Percentiles rank a stretch among this genome's conserved stretches.
Conservation (phyloP, 2,888 invertebrate species). For the Eremobia ochroleuca region DNA sequence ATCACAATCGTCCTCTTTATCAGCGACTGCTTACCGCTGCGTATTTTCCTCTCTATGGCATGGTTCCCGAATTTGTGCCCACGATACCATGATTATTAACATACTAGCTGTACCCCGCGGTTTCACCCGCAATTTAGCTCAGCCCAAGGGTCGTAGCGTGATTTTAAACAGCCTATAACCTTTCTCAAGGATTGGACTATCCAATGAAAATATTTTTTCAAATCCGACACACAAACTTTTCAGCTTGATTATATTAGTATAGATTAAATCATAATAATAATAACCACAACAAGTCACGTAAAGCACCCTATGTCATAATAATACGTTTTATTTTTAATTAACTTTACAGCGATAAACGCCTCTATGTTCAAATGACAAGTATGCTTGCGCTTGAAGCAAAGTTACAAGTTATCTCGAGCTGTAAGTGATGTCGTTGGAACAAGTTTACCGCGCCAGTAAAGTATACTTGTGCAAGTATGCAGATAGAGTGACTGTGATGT, state of each 20-base stretch:
- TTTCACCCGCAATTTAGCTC: not conserved
- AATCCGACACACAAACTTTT: not conserved
- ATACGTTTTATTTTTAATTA: not conserved
- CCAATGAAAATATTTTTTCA: not conserved
- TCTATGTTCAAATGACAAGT: conserved; percentile 13
- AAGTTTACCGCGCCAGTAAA: conserved; percentile 12
- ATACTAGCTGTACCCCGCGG: not conserved
- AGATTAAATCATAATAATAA: no score
- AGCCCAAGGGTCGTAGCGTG: not conserved
- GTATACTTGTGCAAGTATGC: conserved; percentile 37
- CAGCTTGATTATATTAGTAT: not conserved
- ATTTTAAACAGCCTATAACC: not conserved
- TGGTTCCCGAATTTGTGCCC: not conserved
- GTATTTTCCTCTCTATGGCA: not conserved
- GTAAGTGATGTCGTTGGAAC: conserved; percentile 28
- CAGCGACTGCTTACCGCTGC: not conserved
- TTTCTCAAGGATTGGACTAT: not conserved
- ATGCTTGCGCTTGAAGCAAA: not conserved
- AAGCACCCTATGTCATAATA: not conserved
- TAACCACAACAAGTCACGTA: not conserved
- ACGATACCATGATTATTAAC: not conserved
- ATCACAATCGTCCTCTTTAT: no score
- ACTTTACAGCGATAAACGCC: no score
- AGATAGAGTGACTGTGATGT: conserved; percentile 7
- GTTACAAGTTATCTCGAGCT: conserved; percentile 28